Conservation (phyloP, 2,113 vertebrate species). For the Actinemys pallida region DNA sequence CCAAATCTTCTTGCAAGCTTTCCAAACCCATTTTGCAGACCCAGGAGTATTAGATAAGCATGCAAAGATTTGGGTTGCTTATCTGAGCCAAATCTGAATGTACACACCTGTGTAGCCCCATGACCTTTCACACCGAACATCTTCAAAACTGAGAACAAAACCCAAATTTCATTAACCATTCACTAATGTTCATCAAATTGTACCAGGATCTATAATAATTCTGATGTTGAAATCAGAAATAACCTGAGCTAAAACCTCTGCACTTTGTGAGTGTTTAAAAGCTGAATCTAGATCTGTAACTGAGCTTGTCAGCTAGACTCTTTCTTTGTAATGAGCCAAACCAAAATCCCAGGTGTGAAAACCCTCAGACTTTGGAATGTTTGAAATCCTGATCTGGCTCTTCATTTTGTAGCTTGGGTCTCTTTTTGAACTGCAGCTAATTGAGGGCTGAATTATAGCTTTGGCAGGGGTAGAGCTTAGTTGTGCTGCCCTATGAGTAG, state of each 20-base stretch:
- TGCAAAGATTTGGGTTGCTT: background rate
- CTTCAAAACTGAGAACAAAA: background rate
- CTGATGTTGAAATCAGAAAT: background rate
- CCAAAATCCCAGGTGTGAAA: background rate
- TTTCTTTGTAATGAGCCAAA: background rate
- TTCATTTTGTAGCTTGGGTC: background rate
- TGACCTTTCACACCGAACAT: background rate
- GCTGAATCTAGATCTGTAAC: background rate
- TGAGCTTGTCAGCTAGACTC: background rate
- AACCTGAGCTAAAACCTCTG: background rate
- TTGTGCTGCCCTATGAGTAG: background rate
- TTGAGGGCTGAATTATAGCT: background rate
- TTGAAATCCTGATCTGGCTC: background rate
- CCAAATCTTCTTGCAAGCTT: background rate
- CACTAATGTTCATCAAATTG: background rate
- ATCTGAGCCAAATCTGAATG: background rate
- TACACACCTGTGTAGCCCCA: background rate
- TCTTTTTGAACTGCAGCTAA: background rate
- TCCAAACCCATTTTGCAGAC: background rate
- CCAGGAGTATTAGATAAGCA: background rate
- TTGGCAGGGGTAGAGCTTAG: background rate
- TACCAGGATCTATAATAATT: background rate
- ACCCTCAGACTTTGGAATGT: background rate
- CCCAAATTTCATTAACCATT: background rate
- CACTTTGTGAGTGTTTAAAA: conserved; percentile 15